Evolutionary conservation across 1,140 invertebrate species (phyloP), one percentile per base, ranked within the genome.

Genomic region (Bactericera cockerelli): DNA sequence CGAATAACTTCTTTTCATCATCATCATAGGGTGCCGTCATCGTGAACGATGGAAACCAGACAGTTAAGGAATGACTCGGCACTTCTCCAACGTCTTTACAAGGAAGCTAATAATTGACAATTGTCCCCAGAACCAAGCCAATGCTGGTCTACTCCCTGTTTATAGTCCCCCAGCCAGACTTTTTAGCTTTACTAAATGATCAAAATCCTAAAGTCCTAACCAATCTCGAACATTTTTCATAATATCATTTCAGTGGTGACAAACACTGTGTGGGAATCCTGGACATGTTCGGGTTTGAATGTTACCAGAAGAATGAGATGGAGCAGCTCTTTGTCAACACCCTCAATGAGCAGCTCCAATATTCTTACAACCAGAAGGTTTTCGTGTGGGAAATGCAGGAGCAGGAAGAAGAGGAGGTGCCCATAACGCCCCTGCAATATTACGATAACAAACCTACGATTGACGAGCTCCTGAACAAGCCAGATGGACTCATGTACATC

Each of bases 241-340:
- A n/a, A n/a, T n/a, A n/a, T n/a, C 60, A 57, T 81, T 79, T 55
- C 69, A 91, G 88, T 69, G 87, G 88, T 22, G 86, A 89, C 63
- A 83, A 83, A 67, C 84, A 82, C 67, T 80, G 80, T 36, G 80
- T 92, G 59, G 84, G 81, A 62, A 74, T 94, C 49, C 69, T 93
- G 61, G 92, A 95, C 68, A 80, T 90, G 66, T 93, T 86, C 70
- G 91, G 92, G 1, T 93, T 94, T 66, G 91, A 94, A 73, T 91
- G 90, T 67, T 91, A 87, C 68, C 78, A 83, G 63, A 78, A 83
- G 63, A 95, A 95, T 71, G 79, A 82, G 59, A 73, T 93, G 56
- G 88, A 93, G 63, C 90, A 94, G 69, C 73, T 93, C 1, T 81
- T 90, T 59, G 82, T 93, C 0, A 94, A 95, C 66, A 83, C 87